Evolutionary conservation across 2,797 vertebrate species (phyloP).

Genomic region (Lateolabrax maculatus): DNA sequence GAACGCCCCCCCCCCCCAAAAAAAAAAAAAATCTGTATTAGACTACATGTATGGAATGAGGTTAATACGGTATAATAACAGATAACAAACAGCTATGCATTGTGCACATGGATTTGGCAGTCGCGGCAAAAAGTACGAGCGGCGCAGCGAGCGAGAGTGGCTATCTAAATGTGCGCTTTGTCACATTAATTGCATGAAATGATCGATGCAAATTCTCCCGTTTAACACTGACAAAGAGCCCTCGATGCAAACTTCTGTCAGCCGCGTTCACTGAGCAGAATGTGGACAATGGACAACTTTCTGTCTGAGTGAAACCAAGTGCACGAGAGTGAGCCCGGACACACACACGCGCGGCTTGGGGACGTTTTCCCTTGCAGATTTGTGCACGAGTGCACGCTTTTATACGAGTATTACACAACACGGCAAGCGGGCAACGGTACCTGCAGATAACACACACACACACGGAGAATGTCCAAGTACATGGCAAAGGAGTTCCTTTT

Average conservation of each 20-base stretch:
- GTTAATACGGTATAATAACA: conserved; percentile 24
- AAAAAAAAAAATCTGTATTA: neutral
- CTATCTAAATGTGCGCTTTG: conserved; percentile 43
- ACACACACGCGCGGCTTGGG: conserved; percentile 38
- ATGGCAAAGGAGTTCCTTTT: conserved; percentile 29
- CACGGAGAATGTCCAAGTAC: conserved; percentile 34
- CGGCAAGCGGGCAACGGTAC: conserved; percentile 34
- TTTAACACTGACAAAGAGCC: conserved; percentile 32
- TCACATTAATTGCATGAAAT: conserved; percentile 44
- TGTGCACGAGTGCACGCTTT: conserved; percentile 40
- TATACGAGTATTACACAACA: conserved; percentile 7
- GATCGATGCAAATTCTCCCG: conserved; percentile 40
- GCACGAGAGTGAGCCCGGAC: neutral
- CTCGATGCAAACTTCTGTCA: conserved; percentile 55
- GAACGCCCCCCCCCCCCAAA: neutral
- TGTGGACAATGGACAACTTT: conserved; percentile 58
- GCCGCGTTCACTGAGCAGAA: neutral
- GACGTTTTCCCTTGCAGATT: conserved; percentile 16
- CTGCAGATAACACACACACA: conserved; percentile 48
- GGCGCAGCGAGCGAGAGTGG: conserved; percentile 2
- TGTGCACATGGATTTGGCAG: conserved; percentile 26
- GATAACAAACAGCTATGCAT: conserved; percentile 4
- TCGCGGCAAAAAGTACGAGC: conserved; percentile 8
- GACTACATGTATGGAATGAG: neutral
- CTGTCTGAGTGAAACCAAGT: conserved; percentile 33